A percentile compares a stretch with the other conserved stretches of the same genome.
These are phyloP conservation scores for Cristatella mucedo DNA, from an alignment of 2,888 invertebrate genomes.

Conservation along the genomic window DNA sequence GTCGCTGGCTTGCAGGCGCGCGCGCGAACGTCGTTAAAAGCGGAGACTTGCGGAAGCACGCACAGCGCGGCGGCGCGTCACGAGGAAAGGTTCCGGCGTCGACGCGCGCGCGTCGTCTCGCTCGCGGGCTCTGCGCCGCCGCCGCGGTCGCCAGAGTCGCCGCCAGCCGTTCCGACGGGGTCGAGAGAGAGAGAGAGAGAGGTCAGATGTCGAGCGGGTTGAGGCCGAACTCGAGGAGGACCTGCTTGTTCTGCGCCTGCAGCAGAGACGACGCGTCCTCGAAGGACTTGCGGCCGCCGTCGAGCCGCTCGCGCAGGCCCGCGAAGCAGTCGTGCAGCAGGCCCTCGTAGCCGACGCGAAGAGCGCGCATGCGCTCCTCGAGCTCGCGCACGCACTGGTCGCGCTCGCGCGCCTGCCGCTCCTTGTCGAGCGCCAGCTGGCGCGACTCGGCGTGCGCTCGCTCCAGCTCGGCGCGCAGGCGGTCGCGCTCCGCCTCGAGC, in stretches of 20 bases:
- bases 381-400: background rate
- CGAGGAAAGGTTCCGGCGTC: too few species aligned
- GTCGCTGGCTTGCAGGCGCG: too few species aligned
- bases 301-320: slow-evolving; percentile 22
- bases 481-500: slow-evolving; percentile 25
- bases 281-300: slow-evolving; percentile 25
- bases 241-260: slow-evolving; percentile 28
- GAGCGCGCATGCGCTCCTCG: background rate
- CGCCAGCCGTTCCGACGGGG: too few species aligned
- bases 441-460: slow-evolving; percentile 22
- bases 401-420: slow-evolving; percentile 18
- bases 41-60: too few species aligned
- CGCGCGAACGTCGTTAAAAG: too few species aligned
- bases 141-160: too few species aligned
- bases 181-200: too few species aligned
- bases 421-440: slow-evolving; percentile 21
- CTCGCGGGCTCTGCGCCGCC: too few species aligned
- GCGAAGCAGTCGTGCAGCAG: slow-evolving; percentile 19
- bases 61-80: too few species aligned
- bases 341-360: background rate
- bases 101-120: too few species aligned
- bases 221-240: slow-evolving; percentile 29
- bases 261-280: slow-evolving; percentile 23
- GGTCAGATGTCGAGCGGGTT: slow-evolving; percentile 28
- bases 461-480: slow-evolving; percentile 17